A percentile compares a stretch with the other conserved stretches of the same genome.
phyloP scores from a whole-genome alignment of 1,140 invertebrate species.

The Trialeurodes vaporariorum region DNA sequence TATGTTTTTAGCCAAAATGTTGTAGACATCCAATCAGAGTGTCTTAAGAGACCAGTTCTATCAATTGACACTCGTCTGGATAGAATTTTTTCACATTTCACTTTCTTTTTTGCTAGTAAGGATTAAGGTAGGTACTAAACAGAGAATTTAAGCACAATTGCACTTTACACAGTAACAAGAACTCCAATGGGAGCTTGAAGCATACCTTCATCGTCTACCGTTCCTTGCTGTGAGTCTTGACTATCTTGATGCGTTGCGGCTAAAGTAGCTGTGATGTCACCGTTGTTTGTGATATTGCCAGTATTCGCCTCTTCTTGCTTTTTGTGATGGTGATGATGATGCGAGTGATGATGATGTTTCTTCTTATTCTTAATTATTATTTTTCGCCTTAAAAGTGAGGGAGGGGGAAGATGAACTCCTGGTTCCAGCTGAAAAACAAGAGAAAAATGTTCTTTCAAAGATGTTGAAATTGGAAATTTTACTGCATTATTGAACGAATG shows the following conservation, averaged over 20 bases:
- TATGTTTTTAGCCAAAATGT: no score
- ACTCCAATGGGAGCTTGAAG: no score
- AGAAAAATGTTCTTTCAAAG: not conserved
- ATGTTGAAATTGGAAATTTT: not conserved
- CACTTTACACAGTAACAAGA: no score
- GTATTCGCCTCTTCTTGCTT: constrained; percentile 30
- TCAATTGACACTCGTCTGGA: no score
- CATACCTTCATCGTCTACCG: constrained; percentile 36
- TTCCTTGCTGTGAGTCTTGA: constrained; percentile 44
- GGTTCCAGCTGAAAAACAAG: constrained; percentile 45
- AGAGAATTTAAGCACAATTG: no score
- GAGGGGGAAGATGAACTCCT: constrained; percentile 75
- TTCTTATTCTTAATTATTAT: constrained; percentile 99
- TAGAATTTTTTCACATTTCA: no score
- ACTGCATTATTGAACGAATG: not conserved
- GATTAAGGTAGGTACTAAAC: no score
- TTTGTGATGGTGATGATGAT: constrained; percentile 38
- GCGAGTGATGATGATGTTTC: constrained; percentile 77
- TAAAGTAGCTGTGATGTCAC: constrained; percentile 44
- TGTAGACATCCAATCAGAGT: no score
- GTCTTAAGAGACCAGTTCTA: no score
- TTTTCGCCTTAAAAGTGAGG: constrained; percentile 69
- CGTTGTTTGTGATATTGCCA: constrained; percentile 40
- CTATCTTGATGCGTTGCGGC: constrained; percentile 49
- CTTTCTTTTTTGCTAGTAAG: no score